phyloP scores from a whole-genome alignment of 2,888 invertebrate species.

The Erynnis tages region DNA sequence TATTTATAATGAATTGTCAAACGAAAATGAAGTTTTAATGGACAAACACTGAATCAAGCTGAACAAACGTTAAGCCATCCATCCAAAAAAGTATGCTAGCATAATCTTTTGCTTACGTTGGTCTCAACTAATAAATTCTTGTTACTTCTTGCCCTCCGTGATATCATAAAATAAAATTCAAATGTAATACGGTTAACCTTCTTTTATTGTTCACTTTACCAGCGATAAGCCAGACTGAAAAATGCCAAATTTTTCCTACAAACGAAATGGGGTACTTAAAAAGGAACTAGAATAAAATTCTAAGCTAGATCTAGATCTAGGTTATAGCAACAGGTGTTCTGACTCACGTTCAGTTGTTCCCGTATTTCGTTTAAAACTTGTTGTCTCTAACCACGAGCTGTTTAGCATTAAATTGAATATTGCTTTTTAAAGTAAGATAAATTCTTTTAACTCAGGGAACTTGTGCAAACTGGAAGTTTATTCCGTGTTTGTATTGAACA shows the following conservation, averaged over 20 bases:
- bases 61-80: too few relatives aligned
- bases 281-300: constrained; percentile 23
- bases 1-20: too few relatives aligned
- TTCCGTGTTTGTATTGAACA: constrained; percentile 6
- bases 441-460: constrained; percentile 21
- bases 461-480: constrained; percentile 14
- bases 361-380: constrained; percentile 25
- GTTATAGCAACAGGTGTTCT: constrained; percentile 35
- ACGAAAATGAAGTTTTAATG: too few relatives aligned
- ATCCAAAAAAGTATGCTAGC: too few relatives aligned
- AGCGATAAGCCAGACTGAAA: constrained; percentile 2
- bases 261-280: constrained; percentile 16
- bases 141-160: constrained; percentile 6
- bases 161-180: neutral
- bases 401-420: constrained; percentile 24
- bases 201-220: neutral
- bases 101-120: too few relatives aligned
- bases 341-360: constrained; percentile 30
- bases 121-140: neutral
- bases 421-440: constrained; percentile 23
- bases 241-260: constrained; percentile 7
- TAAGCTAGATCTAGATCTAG: constrained; percentile 29
- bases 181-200: neutral
- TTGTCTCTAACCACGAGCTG: constrained; percentile 21
- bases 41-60: too few relatives aligned